Base-by-base conservation (phyloP, 2,888 invertebrate genomes). In the Flexamia atlantica region DNA sequence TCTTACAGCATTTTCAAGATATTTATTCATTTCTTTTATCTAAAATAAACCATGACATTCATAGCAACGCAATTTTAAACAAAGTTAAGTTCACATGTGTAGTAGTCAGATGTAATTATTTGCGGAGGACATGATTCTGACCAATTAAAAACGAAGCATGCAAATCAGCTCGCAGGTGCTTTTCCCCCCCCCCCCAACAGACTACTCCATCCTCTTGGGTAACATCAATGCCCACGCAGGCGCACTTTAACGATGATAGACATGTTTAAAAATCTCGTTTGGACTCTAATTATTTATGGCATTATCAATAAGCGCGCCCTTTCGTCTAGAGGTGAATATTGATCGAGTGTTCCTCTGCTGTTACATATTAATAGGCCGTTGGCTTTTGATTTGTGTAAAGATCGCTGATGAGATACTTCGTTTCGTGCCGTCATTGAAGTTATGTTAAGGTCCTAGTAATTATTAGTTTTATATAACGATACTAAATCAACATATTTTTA, bases 101-200 rank as follows among this genome's bases (percentile, higher is more conserved):
- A 30, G 14, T 17, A 64, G 30, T 64, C 64, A n/a, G 23, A 17
- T 23, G 70, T 70, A 70, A 40, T 70, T 70, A 40, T 40, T 36
- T 32, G 70, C 70, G 40, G 70, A 20, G 70, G 70, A 40, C 70
- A 70, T 70, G 70, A 70, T 40, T 40, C 40, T 7, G 40, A 70
- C 70, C 36, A 36, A 70, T 40, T 70, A 40, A 70, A 70, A 70
- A 1, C 70, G 40, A 9, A 70, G 20, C 40, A 70, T 70, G 70
- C 70, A 70, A 36, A 70, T 70, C 70, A 40, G 40, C 70, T 23
- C 40, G 70, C 70, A 70, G 70, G 70, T 70, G 70, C 70, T 70
- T n/a, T 32, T 17, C 36, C 68, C 36, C 32, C 32, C 32, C 20
- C 32, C 32, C 68, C 14, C 57, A 5, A 23, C 57, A 57, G 9